Evolutionary conservation across 2,888 invertebrate species (phyloP).

Genomic region (Spilarctia lutea): DNA sequence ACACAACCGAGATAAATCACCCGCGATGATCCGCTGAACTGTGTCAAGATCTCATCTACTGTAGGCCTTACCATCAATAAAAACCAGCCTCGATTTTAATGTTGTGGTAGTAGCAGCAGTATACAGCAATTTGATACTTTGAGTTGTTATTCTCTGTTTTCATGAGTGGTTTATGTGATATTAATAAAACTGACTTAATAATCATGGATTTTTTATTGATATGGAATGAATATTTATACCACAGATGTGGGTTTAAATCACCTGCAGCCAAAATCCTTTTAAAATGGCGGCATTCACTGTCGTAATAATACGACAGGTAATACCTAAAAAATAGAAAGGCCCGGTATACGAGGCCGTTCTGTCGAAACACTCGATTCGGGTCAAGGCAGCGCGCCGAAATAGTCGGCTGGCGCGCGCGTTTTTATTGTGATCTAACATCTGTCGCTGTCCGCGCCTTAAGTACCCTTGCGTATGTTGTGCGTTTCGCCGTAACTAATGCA

Average conservation of each 20-base stretch:
- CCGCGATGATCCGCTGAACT: constrained; percentile 77
- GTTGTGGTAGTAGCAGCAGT: not conserved
- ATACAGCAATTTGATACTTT: not conserved
- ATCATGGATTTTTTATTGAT: not conserved
- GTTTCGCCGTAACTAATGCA: constrained; percentile 28
- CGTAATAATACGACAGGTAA: constrained; percentile 86
- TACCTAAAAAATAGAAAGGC: constrained; percentile 87
- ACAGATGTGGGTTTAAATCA: constrained; percentile 63
- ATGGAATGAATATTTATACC: constrained; percentile 63
- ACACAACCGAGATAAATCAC: constrained; percentile 82
- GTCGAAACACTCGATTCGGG: constrained; percentile 85
- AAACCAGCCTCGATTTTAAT: constrained; percentile 41
- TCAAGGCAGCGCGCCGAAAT: constrained; percentile 86
- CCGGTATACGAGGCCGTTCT: constrained; percentile 86
- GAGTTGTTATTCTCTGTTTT: not conserved
- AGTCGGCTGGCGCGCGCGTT: constrained; percentile 83
- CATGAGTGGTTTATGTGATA: not conserved
- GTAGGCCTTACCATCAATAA: constrained; percentile 40
- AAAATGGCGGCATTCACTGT: constrained; percentile 81
- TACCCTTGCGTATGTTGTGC: constrained; percentile 48
- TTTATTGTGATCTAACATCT: constrained; percentile 86
- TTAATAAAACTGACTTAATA: not conserved
- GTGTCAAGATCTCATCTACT: constrained; percentile 79
- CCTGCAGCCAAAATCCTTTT: constrained; percentile 74
- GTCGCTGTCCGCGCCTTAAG: constrained; percentile 69